Evolutionary conservation across 2,113 vertebrate genomes (phyloP), one percentile per base, ranked within the genome.

Genomic region (Nycticryphes semicollaris): DNA sequence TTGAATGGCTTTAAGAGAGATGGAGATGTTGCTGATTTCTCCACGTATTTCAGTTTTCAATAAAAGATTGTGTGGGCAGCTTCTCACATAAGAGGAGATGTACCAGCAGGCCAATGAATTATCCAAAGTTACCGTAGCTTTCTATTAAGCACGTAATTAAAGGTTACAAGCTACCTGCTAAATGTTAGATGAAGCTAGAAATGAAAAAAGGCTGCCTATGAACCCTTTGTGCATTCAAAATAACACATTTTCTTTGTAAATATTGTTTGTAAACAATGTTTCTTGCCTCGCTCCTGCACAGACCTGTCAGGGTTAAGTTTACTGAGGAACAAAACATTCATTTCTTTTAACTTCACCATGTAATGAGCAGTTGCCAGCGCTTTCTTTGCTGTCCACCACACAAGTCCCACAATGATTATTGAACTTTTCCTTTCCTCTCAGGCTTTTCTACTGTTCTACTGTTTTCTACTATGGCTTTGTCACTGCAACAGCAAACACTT

Each of bases 241-340:
- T 43, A 4, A 87, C 27, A 18, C 17, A 45, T 84, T 85, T 93
- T 85, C 50, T 87, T 90, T 59, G 31, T 24, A 84, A 54, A 33
- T 9, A 33, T 25, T 77, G 47, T 21, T 90, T 53, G 5, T 67
- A 67, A 81, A 14, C 74, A 77, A 67, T 5, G 24, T 10, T 51
- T 64, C 81, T 68, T 72, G 23, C 39, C 62, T 84, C 45, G 31
- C 23, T 45, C 1, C 41, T 62, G 54, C 45, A 59, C 22, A 82
- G 63, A 68, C 8, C 8, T 14, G 28, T 33, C 63, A 47, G n/a
- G 20, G 35, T 30, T 90, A 53, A 50, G 64, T 37, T 83, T 57
- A 62, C 41, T 1, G 1, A 68, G 48, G 10, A 48, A 39, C 0
- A 0, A 9, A 23, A 69, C 30, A 27, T 45, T 70, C 0, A 21